Evolutionary conservation across 2,888 invertebrate species (phyloP).

Genomic region (Atrina japonica): DNA sequence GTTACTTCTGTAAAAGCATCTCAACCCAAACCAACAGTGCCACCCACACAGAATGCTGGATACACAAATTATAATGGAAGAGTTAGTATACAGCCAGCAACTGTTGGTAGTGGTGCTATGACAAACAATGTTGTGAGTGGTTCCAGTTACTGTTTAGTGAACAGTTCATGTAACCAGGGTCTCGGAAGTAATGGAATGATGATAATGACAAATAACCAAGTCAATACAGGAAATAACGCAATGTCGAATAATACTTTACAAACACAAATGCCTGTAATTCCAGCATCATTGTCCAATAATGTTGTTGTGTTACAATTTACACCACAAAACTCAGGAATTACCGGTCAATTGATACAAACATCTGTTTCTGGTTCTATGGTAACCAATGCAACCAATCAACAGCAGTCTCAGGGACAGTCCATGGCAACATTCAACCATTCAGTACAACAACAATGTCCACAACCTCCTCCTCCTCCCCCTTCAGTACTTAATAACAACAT

Average conservation of each 20-base stretch:
- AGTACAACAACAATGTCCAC: slow-evolving; percentile 17
- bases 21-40: neutral
- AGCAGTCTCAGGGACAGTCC: slow-evolving; percentile 27
- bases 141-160: slow-evolving; percentile 40
- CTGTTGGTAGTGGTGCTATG: slow-evolving; percentile 4
- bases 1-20: slow-evolving; percentile 1
- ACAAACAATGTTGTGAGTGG: slow-evolving; percentile 7
- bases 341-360: slow-evolving; percentile 27
- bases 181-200: slow-evolving; percentile 34
- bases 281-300: slow-evolving; percentile 39
- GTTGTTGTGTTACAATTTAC: slow-evolving; percentile 39
- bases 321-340: slow-evolving; percentile 32
- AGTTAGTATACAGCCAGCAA: slow-evolving; percentile 7
- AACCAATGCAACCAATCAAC: slow-evolving; percentile 14
- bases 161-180: slow-evolving; percentile 19
- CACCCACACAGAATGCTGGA: slow-evolving; percentile 9
- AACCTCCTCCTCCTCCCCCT: slow-evolving; percentile 22
- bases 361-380: slow-evolving; percentile 20
- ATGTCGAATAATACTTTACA: slow-evolving; percentile 13
- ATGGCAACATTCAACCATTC: slow-evolving; percentile 16
- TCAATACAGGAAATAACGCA: slow-evolving; percentile 26
- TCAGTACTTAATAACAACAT: slow-evolving; percentile 1
- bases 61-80: slow-evolving; percentile 8
- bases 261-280: slow-evolving; percentile 19
- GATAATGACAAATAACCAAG: slow-evolving; percentile 36